A percentile compares a stretch with the other conserved stretches of the same genome.
Evolutionary conservation across 2,888 invertebrate genomes (phyloP).

Genomic region (Nymphalis polychloros): DNA sequence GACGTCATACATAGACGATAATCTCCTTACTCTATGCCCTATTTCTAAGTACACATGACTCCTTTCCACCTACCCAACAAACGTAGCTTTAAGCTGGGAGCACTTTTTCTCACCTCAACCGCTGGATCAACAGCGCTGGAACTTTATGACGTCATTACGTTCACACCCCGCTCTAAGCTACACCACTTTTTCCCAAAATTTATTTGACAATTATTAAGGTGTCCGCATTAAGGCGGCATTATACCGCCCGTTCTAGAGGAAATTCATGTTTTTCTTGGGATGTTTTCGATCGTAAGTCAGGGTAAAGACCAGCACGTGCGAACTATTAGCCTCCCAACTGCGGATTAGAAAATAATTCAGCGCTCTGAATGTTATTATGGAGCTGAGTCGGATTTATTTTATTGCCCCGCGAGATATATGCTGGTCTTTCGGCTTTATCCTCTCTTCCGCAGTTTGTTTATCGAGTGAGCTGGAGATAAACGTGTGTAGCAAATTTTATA

Average conservation of each 20-base stretch:
- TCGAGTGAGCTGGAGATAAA: conserved; percentile 62
- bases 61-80: conserved; percentile 2
- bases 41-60: conserved; percentile 4
- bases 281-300: conserved; percentile 75
- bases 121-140: conserved; percentile 47
- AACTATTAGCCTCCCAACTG: conserved; percentile 78
- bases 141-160: conserved; percentile 74
- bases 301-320: conserved; percentile 74
- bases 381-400: conserved; percentile 77
- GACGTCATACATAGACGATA: not conserved
- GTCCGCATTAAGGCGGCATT: conserved; percentile 77
- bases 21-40: not conserved
- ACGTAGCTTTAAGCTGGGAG: conserved; percentile 29
- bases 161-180: conserved; percentile 53
- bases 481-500: conserved; percentile 70
- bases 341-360: conserved; percentile 82
- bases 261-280: conserved; percentile 80
- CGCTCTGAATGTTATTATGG: conserved; percentile 79
- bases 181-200: conserved; percentile 70
- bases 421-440: conserved; percentile 74
- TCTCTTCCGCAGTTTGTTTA: conserved; percentile 73
- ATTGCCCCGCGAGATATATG: conserved; percentile 73
- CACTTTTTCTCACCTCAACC: conserved; percentile 43
- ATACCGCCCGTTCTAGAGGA: conserved; percentile 61
- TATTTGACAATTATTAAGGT: conserved; percentile 81